Evolutionary conservation across 2,888 invertebrate species (phyloP), one percentile per base, ranked within the genome.

Genomic region (Trichogramma evanescens): DNA sequence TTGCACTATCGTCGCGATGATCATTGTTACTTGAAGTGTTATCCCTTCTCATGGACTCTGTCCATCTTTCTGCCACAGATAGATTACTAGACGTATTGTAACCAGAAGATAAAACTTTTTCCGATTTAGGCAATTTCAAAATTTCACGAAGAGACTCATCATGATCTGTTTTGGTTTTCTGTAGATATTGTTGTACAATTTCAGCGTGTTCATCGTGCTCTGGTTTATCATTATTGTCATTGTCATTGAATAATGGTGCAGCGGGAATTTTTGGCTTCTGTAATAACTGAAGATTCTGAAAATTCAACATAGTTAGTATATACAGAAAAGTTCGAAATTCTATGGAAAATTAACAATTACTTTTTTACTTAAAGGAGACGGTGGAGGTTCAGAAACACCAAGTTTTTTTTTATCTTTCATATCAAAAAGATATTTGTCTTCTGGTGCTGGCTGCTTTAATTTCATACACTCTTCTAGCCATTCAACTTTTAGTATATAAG

Each of bases 381-480:
- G 13, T 9, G 82, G 80, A 2, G 80, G 80, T 63, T 81, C 80
- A 1, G 78, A 64, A 26, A 75, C 69, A 45, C 76, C 71, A 6
- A 74, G 71, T 50, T 66, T 60, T 4, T 52, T n/a, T 48, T 40
- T 46, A 49, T 52, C 56, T 57, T 58, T 63, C 61, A 67, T 65
- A 59, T 70, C 66, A 58, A 67, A 70, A 67, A 77, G 65, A 49
- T 75, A 74, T 57, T 75, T 74, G 40, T 83, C 83, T 72, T 87
- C 87, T 39, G 80, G 76, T 0, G 84, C 84, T 2, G 85, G 81
- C 42, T 79, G 79, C 51, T 82, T 81, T 4, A 85, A 79, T 66
- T 83, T 82, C 9, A 91, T 86, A 69, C 93, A 89, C 63, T 86
- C 84, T 9, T 87, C 74, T 45, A 95, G 76, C 95, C 95, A 95